Evolutionary conservation across 2,113 vertebrate genomes (phyloP).

Genomic region (Pterophyllum scalare): DNA sequence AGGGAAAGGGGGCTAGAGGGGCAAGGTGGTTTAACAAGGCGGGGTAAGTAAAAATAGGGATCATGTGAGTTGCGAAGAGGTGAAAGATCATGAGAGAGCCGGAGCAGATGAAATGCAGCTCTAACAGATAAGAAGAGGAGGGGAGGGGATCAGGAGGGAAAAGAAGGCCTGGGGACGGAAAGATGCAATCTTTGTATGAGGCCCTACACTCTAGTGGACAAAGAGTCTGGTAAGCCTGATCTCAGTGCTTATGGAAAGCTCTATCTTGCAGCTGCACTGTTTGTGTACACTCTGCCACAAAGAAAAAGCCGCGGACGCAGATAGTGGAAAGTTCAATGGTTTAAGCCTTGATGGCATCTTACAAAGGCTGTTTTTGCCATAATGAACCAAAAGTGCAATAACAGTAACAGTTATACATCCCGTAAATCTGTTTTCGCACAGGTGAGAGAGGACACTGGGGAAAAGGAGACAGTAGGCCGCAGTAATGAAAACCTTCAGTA

Average conservation of each 20-base stretch:
- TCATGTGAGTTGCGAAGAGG: conserved; percentile 45
- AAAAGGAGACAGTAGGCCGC: not conserved
- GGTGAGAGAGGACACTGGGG: not conserved
- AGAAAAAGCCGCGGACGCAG: not conserved
- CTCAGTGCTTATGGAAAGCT: conserved; percentile 52
- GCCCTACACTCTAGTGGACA: conserved; percentile 57
- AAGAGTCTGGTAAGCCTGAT: conserved; percentile 47
- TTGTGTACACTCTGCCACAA: conserved; percentile 29
- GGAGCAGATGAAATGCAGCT: conserved; percentile 52
- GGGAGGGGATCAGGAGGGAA: conserved; percentile 33
- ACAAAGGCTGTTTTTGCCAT: not conserved
- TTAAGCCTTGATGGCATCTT: not conserved
- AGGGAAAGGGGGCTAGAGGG: not conserved
- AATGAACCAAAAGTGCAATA: conserved; percentile 11
- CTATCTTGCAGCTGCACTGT: conserved; percentile 28
- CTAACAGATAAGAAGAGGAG: conserved; percentile 48
- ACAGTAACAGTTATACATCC: conserved; percentile 1
- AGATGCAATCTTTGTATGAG: conserved; percentile 63
- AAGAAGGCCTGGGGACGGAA: conserved; percentile 35
- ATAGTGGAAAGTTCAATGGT: conserved; percentile 14
- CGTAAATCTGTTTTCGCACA: not conserved
- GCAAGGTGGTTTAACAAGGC: conserved; percentile 26
- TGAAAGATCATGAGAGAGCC: conserved; percentile 51
- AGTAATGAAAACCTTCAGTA: not conserved
- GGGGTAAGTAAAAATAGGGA: conserved; percentile 44